Conservation (phyloP, 2,113 vertebrate genomes). For the Isichthys henryi region DNA sequence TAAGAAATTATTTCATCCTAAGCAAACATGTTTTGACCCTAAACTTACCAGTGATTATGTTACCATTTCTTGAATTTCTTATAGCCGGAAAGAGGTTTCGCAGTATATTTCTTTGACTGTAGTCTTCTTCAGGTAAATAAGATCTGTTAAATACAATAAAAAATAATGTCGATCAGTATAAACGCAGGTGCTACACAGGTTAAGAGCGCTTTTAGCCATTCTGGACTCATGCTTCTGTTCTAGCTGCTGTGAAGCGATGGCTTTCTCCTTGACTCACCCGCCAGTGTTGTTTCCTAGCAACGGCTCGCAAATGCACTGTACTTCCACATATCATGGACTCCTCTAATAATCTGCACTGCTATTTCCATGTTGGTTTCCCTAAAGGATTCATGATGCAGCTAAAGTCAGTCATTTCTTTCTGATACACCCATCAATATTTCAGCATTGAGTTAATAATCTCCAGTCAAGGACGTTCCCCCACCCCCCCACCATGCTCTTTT, state of each 20-base stretch:
- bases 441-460: not conserved
- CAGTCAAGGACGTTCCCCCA: not conserved
- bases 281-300: conserved; percentile 63
- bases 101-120: not conserved
- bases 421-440: not conserved
- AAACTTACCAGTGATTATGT: not conserved
- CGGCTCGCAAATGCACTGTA: conserved; percentile 52
- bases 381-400: conserved; percentile 53
- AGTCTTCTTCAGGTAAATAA: not conserved
- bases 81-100: not conserved
- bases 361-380: conserved; percentile 52
- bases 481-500: not conserved
- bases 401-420: conserved; percentile 28
- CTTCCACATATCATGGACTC: conserved; percentile 51
- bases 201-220: conserved; percentile 45
- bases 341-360: conserved; percentile 55
- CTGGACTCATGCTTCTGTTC: conserved; percentile 50
- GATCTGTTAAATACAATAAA: conserved; percentile 35
- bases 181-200: conserved; percentile 50
- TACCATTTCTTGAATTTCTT: not conserved
- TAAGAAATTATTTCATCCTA: not conserved
- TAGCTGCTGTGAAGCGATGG: conserved; percentile 48
- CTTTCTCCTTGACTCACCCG: conserved; percentile 53
- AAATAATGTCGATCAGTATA: conserved; percentile 54
- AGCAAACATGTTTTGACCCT: not conserved